These are phyloP conservation scores for Oreonectes daqikongensis DNA, from an alignment of 2,797 vertebrate genomes.

Conservation along the genomic window DNA sequence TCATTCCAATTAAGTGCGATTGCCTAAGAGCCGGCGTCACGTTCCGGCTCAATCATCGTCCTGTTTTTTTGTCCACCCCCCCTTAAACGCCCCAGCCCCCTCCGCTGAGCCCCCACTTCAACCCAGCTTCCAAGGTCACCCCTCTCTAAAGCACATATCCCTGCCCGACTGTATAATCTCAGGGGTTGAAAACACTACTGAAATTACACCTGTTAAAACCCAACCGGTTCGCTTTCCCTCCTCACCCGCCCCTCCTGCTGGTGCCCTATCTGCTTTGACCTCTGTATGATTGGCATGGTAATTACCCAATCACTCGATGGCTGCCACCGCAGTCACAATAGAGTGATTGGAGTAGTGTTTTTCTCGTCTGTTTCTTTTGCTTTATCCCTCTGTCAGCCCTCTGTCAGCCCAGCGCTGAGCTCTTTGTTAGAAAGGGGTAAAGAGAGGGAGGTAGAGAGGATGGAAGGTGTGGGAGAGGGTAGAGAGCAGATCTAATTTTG, in stretches of 20 bases:
- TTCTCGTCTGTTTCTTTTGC: constrained; percentile 53
- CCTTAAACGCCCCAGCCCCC: neutral
- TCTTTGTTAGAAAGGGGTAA: constrained; percentile 63
- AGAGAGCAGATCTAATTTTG: constrained; percentile 66
- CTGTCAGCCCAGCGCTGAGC: constrained; percentile 61
- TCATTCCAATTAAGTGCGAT: constrained; percentile 89
- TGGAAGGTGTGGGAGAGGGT: constrained; percentile 39
- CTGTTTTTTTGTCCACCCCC: constrained; percentile 49
- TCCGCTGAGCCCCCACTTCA: constrained; percentile 23
- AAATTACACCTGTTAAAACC: constrained; percentile 72
- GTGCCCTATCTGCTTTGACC: constrained; percentile 79
- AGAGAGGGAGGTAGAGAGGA: constrained; percentile 22
- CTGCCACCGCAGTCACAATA: constrained; percentile 81
- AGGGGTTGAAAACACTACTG: constrained; percentile 67
- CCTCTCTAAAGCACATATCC: constrained; percentile 57
- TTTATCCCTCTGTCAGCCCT: constrained; percentile 67
- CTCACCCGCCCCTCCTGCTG: constrained; percentile 43
- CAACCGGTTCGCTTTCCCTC: constrained; percentile 52
- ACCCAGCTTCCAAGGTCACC: constrained; percentile 52
- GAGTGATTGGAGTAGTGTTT: constrained; percentile 75
- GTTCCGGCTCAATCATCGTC: constrained; percentile 69
- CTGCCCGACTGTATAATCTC: constrained; percentile 66
- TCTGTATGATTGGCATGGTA: constrained; percentile 82
- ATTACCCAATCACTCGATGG: constrained; percentile 83
- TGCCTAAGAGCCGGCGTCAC: constrained; percentile 79